Conservation (phyloP, 2,113 vertebrate genomes). For the Lepidothrix coronata region DNA sequence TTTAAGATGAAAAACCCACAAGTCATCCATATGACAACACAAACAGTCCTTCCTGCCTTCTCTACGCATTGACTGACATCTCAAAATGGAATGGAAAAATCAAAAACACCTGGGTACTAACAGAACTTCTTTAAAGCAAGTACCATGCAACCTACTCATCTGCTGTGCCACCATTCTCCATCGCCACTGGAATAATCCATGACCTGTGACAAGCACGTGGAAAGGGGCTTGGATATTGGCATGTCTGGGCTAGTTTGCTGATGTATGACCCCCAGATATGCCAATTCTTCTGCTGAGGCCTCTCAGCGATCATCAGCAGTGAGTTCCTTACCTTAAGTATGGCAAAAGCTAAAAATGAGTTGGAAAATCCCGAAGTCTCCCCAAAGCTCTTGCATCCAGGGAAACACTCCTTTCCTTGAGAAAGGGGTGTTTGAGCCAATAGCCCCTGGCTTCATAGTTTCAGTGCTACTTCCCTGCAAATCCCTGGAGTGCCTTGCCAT, state of each 20-base stretch:
- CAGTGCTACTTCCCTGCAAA: neutral
- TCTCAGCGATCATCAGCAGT: neutral
- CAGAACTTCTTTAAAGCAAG: neutral
- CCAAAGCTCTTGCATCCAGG: neutral
- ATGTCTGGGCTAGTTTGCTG: neutral
- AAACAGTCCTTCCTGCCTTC: neutral
- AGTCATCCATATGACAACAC: neutral
- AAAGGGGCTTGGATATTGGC: neutral
- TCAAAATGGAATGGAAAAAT: neutral
- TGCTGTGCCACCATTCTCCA: neutral
- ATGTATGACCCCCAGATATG: neutral
- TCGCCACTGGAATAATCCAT: neutral
- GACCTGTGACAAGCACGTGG: neutral
- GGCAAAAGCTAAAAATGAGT: neutral
- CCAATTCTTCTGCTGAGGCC: neutral
- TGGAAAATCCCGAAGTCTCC: neutral
- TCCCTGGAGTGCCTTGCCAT: neutral
- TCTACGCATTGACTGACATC: neutral
- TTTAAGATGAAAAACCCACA: neutral
- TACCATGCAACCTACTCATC: no score
- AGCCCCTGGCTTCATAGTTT: neutral
- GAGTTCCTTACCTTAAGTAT: neutral
- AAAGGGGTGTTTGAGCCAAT: neutral
- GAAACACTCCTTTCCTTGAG: neutral
- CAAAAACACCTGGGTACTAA: neutral